Evolutionary conservation across 2,888 invertebrate species (phyloP).

Genomic region (Philopedon plagiatum): DNA sequence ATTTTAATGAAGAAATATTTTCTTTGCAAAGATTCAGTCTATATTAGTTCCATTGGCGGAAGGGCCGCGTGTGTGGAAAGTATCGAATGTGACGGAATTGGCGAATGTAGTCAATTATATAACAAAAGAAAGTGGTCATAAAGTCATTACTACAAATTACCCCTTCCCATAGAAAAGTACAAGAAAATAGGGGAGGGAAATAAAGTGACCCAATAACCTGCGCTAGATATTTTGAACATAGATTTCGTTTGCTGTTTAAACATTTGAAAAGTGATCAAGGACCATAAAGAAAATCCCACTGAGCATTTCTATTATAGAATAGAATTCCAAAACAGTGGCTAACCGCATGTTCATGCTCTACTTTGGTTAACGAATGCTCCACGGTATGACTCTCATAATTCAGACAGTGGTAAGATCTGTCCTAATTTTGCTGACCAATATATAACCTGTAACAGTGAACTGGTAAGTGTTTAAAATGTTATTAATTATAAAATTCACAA

Average conservation of each 20-base stretch:
- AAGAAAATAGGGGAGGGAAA: too few species aligned
- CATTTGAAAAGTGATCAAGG: not conserved
- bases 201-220: slow-evolving; percentile 22
- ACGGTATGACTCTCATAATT: not conserved
- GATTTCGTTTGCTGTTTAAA: too few species aligned
- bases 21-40: slow-evolving; percentile 2
- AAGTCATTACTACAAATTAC: not conserved
- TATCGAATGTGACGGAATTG: slow-evolving; percentile 26
- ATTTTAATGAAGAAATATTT: slow-evolving; percentile 36
- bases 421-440: not conserved
- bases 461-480: slow-evolving; percentile 6
- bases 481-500: not conserved
- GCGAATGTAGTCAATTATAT: slow-evolving; percentile 25
- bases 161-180: not conserved
- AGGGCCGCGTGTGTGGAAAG: slow-evolving; percentile 5
- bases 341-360: slow-evolving; percentile 12
- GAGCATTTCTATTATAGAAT: slow-evolving; percentile 17
- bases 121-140: too few species aligned
- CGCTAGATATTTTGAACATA: slow-evolving; percentile 19
- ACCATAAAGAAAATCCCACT: not conserved
- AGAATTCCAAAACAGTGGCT: slow-evolving; percentile 31
- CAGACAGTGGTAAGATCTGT: slow-evolving; percentile 1
- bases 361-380: slow-evolving; percentile 5
- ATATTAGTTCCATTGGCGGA: not conserved
- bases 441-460: not conserved